phyloP scores from a whole-genome alignment of 2,888 invertebrate genomes.

The Tinea pellionella region DNA sequence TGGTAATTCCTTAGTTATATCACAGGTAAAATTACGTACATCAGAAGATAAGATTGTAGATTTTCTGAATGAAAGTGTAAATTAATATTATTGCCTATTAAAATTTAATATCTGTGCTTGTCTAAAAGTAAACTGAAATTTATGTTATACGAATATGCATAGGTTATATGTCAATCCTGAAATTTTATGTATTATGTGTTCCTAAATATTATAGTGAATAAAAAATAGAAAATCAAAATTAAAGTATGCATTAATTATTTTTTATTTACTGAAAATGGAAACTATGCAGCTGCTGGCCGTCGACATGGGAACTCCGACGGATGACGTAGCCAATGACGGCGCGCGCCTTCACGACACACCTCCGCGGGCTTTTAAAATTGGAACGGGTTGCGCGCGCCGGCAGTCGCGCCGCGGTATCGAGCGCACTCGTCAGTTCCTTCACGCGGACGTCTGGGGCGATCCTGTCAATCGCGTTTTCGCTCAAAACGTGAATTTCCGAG shows the following conservation, averaged over 20 bases:
- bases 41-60: neutral
- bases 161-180: too few species aligned
- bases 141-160: too few species aligned
- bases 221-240: too few species aligned
- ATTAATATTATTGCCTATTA: too few species aligned
- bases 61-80: neutral
- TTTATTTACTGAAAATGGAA: too few species aligned
- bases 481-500: constrained; percentile 1
- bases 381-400: constrained; percentile 57
- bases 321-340: constrained; percentile 34
- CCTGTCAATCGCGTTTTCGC: constrained; percentile 3
- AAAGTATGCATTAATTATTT: too few species aligned
- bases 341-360: constrained; percentile 49
- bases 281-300: constrained; percentile 14
- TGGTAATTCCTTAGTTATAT: neutral
- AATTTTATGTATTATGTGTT: too few species aligned
- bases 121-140: too few species aligned
- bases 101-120: too few species aligned
- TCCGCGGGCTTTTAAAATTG: constrained; percentile 56
- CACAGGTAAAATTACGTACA: neutral
- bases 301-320: constrained; percentile 15
- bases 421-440: constrained; percentile 39
- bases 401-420: constrained; percentile 42
- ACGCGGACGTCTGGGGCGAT: constrained; percentile 39
- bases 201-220: too few species aligned